Conservation (phyloP, 2,113 vertebrate species). For the Porphyrio hochstetteri region DNA sequence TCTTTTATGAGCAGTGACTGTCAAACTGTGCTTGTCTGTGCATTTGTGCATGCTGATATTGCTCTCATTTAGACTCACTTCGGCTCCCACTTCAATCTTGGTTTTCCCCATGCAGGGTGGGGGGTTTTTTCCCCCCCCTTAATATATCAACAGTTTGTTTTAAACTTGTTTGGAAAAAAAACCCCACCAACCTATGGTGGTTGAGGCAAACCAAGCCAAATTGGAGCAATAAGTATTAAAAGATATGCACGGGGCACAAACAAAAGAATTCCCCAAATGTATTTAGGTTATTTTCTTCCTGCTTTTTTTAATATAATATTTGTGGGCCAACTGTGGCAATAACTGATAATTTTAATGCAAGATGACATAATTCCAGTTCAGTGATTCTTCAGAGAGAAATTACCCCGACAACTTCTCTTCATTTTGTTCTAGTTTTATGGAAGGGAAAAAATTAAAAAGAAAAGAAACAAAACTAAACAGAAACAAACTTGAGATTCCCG, state of each 20-base stretch:
- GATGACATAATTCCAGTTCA: constrained; percentile 4
- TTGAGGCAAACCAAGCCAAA: not conserved
- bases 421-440: constrained; percentile 31
- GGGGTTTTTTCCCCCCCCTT: not conserved
- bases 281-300: constrained; percentile 6
- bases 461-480: not conserved
- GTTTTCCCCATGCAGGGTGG: not conserved
- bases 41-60: constrained; percentile 6
- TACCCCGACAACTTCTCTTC: constrained; percentile 15
- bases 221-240: not conserved
- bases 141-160: constrained; percentile 24
- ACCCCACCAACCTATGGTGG: not conserved
- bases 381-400: constrained; percentile 33
- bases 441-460: not conserved
- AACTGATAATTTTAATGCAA: constrained; percentile 22
- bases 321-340: not conserved
- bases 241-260: not conserved
- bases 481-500: not conserved
- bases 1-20: constrained; percentile 25
- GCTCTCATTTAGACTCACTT: not conserved
- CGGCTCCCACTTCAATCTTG: not conserved
- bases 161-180: not conserved
- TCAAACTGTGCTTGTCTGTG: constrained; percentile 19
- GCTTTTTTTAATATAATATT: constrained; percentile 19
- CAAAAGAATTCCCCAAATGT: constrained; percentile 22